These are phyloP conservation scores for Odontomyia ornata DNA, from an alignment of 2,888 invertebrate species.

Conservation along the genomic window DNA sequence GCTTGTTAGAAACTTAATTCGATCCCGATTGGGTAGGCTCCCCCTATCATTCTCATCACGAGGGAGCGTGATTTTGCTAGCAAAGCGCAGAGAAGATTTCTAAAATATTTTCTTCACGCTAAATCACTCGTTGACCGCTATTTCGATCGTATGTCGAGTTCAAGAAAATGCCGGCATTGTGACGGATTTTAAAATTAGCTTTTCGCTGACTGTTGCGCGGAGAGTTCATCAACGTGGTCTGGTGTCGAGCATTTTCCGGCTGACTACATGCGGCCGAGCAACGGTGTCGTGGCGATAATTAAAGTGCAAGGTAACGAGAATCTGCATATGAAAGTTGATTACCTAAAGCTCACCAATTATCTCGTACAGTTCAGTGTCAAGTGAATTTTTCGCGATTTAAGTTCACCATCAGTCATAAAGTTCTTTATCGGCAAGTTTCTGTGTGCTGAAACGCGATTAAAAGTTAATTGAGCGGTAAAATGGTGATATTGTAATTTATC, in stretches of 20 bases:
- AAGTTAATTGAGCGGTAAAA: neutral
- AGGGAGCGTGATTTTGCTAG: neutral
- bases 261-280: neutral
- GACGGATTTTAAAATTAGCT: slow-evolving; percentile 20
- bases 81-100: neutral
- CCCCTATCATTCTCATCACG: neutral
- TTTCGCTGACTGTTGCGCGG: neutral
- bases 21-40: neutral
- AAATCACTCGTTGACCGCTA: neutral
- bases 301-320: neutral
- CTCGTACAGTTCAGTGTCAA: too few species aligned
- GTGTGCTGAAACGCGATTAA: too few species aligned
- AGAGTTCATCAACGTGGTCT: slow-evolving; percentile 1
- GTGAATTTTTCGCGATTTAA: too few species aligned
- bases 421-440: too few species aligned
- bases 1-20: neutral
- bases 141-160: neutral
- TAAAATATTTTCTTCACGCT: neutral
- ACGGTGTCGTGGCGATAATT: neutral
- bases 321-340: neutral
- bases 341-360: too few species aligned
- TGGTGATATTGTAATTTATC: neutral
- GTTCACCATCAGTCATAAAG: too few species aligned
- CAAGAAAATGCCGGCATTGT: neutral
- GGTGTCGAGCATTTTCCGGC: neutral